Conservation (phyloP, 2,113 vertebrate genomes). For the Megalops atlanticus region DNA sequence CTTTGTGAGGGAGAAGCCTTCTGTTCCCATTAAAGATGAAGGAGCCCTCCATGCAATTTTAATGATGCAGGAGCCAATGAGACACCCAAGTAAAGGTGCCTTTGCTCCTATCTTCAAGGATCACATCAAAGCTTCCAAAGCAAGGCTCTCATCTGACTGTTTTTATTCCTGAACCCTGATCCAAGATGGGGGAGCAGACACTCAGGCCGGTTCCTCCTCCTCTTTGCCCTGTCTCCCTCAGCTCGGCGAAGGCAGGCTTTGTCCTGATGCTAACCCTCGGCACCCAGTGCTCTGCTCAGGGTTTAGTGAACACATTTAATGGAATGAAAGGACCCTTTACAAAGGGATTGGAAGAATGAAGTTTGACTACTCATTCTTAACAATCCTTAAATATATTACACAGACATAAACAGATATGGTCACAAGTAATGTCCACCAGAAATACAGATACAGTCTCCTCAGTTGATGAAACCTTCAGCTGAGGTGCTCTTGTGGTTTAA, state of each 20-base stretch:
- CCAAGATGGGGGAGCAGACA: neutral
- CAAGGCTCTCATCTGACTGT: constrained; percentile 4
- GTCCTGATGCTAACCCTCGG: constrained; percentile 12
- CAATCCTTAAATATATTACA: no score
- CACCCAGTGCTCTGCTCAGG: neutral
- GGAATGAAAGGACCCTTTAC: no score
- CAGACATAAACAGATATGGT: no score
- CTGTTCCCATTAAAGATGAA: neutral
- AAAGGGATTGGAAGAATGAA: neutral
- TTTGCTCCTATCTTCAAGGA: constrained; percentile 21
- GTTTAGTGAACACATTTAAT: no score
- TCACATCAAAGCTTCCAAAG: constrained; percentile 19
- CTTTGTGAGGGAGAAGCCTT: neutral
- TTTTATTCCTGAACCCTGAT: constrained; percentile 7
- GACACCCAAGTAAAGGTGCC: constrained; percentile 23
- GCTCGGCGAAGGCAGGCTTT: neutral
- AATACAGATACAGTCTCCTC: no score
- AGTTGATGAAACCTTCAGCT: no score
- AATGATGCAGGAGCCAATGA: constrained; percentile 5
- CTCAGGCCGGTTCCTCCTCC: neutral
- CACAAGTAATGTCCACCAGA: neutral
- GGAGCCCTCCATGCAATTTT: constrained; percentile 15
- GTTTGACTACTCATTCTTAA: no score
- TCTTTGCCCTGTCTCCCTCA: neutral
- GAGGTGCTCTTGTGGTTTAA: no score